Conservation (phyloP, 2,888 invertebrate genomes). For the Metalampra italica region DNA sequence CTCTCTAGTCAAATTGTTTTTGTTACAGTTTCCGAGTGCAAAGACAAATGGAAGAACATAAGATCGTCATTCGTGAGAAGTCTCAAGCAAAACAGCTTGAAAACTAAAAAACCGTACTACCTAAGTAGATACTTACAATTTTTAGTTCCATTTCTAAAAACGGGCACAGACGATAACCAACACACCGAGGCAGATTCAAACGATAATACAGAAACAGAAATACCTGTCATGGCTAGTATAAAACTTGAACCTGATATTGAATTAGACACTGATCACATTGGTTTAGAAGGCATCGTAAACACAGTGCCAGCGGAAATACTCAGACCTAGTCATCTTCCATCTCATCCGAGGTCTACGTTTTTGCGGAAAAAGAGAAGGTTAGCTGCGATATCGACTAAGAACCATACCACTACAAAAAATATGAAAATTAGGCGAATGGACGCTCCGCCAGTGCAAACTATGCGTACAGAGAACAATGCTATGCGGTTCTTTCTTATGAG, state of each 20-base stretch:
- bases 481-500: conserved; percentile 33
- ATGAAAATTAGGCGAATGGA: background rate
- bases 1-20: no score
- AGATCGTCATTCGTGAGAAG: conserved; percentile 35
- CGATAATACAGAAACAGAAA: conserved; percentile 4
- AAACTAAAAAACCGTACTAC: conserved; percentile 31
- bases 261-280: background rate
- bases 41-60: conserved; percentile 41
- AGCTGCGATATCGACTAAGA: background rate
- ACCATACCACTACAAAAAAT: background rate
- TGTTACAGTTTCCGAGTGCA: conserved; percentile 37
- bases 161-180: conserved; percentile 13
- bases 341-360: background rate
- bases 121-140: conserved; percentile 30
- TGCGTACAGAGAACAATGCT: conserved; percentile 8
- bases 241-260: background rate
- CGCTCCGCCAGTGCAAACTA: no score
- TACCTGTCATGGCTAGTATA: background rate
- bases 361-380: background rate
- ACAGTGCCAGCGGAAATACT: background rate
- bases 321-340: background rate
- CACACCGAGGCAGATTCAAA: background rate
- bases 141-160: conserved; percentile 33
- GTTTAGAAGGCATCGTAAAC: conserved; percentile 2
- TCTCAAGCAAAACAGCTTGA: conserved; percentile 24